These are phyloP conservation scores for Panzeria rudis DNA, from an alignment of 2,888 invertebrate genomes.

Conservation along the genomic window DNA sequence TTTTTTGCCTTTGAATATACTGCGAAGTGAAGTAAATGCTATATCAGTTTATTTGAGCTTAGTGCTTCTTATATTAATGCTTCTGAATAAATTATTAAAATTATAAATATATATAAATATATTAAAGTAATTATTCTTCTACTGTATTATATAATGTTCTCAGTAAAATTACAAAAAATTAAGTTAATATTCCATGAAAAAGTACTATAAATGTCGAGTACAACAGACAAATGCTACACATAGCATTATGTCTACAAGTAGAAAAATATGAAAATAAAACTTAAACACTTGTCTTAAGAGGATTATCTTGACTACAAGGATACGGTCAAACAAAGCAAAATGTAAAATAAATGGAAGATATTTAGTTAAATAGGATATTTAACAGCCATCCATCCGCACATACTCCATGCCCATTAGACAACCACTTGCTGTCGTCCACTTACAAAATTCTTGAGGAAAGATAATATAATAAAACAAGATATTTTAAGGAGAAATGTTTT, in stretches of 20 bases:
- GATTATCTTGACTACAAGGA: slow-evolving; percentile 59
- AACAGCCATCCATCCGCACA: slow-evolving; percentile 28
- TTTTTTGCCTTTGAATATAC: no score
- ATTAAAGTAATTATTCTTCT: neutral
- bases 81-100: no score
- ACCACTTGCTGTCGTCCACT: slow-evolving; percentile 10
- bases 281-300: slow-evolving; percentile 66
- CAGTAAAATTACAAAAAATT: neutral
- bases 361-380: slow-evolving; percentile 57
- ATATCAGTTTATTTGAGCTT: no score
- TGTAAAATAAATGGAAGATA: slow-evolving; percentile 14
- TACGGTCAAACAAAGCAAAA: slow-evolving; percentile 7
- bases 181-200: neutral
- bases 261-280: slow-evolving; percentile 41
- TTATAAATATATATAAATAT: no score
- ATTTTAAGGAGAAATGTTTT: slow-evolving; percentile 20
- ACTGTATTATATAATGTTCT: neutral
- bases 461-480: slow-evolving; percentile 22
- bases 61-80: no score
- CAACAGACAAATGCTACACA: slow-evolving; percentile 26
- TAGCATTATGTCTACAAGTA: slow-evolving; percentile 1
- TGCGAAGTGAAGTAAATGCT: no score
- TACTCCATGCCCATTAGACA: slow-evolving; percentile 1
- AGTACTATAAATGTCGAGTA: neutral
- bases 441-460: slow-evolving; percentile 17